Evolutionary conservation across 2,888 invertebrate species (phyloP).

Genomic region (Cantharis nigra): DNA sequence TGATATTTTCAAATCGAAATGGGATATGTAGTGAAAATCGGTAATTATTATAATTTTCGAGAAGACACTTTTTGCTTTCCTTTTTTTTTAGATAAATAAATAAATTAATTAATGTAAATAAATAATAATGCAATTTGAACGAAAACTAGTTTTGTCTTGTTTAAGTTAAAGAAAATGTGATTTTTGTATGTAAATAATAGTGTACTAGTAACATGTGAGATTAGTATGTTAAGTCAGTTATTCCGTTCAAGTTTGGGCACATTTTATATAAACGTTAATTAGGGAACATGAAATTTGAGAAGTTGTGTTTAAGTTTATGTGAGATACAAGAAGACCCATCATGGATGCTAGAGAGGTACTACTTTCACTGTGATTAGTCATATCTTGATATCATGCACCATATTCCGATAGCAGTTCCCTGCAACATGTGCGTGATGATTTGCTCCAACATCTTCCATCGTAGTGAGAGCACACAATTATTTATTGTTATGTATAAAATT

Average conservation of each 20-base stretch:
- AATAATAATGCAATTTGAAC: background rate
- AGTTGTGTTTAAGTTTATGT: background rate
- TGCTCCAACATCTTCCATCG: conserved; percentile 35
- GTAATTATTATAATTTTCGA: background rate
- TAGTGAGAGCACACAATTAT: conserved; percentile 23
- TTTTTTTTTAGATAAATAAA: background rate
- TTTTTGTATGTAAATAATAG: conserved; percentile 39
- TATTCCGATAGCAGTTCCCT: conserved; percentile 21
- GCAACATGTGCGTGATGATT: conserved; percentile 28
- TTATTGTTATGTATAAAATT: conserved; percentile 46
- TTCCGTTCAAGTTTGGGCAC: conserved; percentile 45
- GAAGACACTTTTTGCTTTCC: background rate
- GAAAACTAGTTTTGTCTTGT: conserved; percentile 32
- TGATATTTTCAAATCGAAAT: background rate
- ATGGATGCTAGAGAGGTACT: conserved; percentile 30
- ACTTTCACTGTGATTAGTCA: conserved; percentile 47
- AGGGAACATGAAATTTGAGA: conserved; percentile 33
- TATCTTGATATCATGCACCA: conserved; percentile 40
- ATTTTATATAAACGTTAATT: conserved; percentile 41
- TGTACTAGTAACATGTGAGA: conserved; percentile 42
- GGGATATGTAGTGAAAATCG: background rate
- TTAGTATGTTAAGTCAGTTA: conserved; percentile 29
- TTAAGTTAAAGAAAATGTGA: conserved; percentile 22
- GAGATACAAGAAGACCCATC: conserved; percentile 6
- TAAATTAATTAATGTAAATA: background rate